Base-by-base conservation (phyloP, 2,888 invertebrate species). In the Saturnia japonica region DNA sequence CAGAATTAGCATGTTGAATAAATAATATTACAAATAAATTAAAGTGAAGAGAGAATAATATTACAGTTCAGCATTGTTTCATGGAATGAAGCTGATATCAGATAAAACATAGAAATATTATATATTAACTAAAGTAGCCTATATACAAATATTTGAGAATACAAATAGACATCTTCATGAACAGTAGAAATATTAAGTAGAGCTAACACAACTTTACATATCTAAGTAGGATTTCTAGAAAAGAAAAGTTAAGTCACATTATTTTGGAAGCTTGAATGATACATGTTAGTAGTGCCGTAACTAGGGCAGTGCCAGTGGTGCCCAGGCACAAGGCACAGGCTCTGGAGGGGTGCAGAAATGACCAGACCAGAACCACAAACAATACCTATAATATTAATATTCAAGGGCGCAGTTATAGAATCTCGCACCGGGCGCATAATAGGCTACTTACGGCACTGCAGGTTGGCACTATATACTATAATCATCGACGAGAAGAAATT, bases 1-100 rank as follows among this genome's bases (percentile, higher is more conserved):
- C 51, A 68, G 28, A 34, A 60, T 62, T 62, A 68, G 68, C 57
- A 75, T 75, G 77, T 73, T 75, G 76, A 67, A 77, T 70, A 70
- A 71, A 78, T 78, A 76, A 78, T 76, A 77, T 75, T 71, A n/a
- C 72, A 70, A 70, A 71, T 68, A 72, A 74, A 73, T 72, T 74
- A 76, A 40, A 68, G 71, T 72, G 73, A 72, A 74, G 71, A 76
- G 70, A 76, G 57, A 60, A 28, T 72, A 75, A 73, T n/a, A n/a
- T 64, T 40, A 70, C 51, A 68, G 71, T 71, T 64, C 62, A 64
- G 68, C 60, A 60, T 42, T 66, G 54, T 69, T 47, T 57, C 66
- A 67, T 71, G 71, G 69, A 71, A 71, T 71, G 69, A 69, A 62
- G 67, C 71, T 71, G 68, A 69, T 34, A 67, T 54, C 19, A 69